A percentile compares a stretch with the other conserved stretches of the same genome.
Evolutionary conservation across 1,140 invertebrate genomes (phyloP).

Genomic region (Sitophilus oryzae): DNA sequence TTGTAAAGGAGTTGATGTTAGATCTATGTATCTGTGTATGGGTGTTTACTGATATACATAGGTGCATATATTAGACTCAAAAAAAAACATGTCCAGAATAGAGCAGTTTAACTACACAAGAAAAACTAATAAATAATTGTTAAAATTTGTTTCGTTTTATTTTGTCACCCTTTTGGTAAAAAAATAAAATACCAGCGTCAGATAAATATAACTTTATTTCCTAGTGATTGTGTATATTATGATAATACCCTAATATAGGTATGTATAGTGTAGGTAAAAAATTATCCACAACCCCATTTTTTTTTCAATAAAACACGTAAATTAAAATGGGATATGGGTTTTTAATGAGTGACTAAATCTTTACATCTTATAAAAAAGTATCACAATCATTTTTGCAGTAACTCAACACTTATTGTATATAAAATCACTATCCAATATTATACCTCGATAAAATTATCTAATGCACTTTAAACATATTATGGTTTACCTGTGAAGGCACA

Average conservation of each 20-base stretch:
- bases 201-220: constrained; percentile 15
- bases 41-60: constrained; percentile 11
- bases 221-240: constrained; percentile 13
- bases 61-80: constrained; percentile 11
- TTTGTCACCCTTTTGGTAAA: background rate
- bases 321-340: constrained; percentile 24
- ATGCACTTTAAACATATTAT: no score
- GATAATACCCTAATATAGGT: constrained; percentile 18
- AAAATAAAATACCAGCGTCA: constrained; percentile 1
- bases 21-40: constrained; percentile 15
- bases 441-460: background rate
- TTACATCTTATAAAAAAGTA: constrained; percentile 30
- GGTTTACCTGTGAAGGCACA: no score
- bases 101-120: constrained; percentile 5
- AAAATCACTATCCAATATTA: background rate
- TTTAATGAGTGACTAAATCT: constrained; percentile 18
- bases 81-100: constrained; percentile 6
- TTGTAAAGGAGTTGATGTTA: constrained; percentile 16
- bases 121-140: constrained; percentile 4
- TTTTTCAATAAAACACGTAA: constrained; percentile 21
- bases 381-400: constrained; percentile 26
- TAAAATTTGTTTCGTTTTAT: background rate
- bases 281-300: constrained; percentile 35
- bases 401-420: constrained; percentile 5
- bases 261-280: constrained; percentile 31